phyloP scores from a whole-genome alignment of 2,888 invertebrate genomes.

The Trissolcus japonicus region DNA sequence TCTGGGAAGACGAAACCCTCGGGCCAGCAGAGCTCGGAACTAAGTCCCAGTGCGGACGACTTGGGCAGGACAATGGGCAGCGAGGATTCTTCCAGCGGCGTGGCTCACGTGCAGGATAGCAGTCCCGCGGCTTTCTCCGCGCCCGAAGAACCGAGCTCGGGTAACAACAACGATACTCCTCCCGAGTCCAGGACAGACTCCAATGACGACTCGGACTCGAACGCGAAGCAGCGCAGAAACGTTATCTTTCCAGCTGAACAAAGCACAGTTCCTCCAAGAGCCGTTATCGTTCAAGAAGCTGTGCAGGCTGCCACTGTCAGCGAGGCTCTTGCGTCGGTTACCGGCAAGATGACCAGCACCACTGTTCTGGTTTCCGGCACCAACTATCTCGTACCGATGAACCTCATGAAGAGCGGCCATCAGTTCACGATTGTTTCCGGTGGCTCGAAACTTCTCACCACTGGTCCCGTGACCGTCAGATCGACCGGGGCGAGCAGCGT shows the following conservation, averaged over 20 bases:
- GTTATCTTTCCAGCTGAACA: conserved; percentile 71
- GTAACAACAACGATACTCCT: conserved; percentile 61
- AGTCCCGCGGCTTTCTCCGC: conserved; percentile 73
- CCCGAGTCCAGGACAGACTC: conserved; percentile 69
- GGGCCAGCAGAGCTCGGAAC: conserved; percentile 75
- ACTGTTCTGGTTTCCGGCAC: conserved; percentile 83
- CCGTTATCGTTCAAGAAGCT: conserved; percentile 73
- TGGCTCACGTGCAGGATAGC: conserved; percentile 73
- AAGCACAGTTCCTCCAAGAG: conserved; percentile 67
- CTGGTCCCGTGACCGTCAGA: conserved; percentile 69
- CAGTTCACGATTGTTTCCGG: conserved; percentile 85
- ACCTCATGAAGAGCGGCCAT: conserved; percentile 81
- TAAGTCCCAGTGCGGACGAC: conserved; percentile 82
- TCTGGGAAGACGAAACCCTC: conserved; percentile 80
- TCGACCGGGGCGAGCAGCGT: conserved; percentile 73
- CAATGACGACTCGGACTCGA: conserved; percentile 69
- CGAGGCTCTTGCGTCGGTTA: conserved; percentile 81
- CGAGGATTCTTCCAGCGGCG: conserved; percentile 86
- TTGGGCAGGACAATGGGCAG: conserved; percentile 84
- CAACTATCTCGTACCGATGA: conserved; percentile 84
- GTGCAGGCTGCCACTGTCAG: conserved; percentile 76
- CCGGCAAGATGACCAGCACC: conserved; percentile 80
- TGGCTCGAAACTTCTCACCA: conserved; percentile 79
- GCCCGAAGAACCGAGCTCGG: conserved; percentile 67
- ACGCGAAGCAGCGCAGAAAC: conserved; percentile 70